Evolutionary conservation across 2,888 invertebrate species (phyloP), one percentile per base, ranked within the genome.

Genomic region (Drosophila affinis): DNA sequence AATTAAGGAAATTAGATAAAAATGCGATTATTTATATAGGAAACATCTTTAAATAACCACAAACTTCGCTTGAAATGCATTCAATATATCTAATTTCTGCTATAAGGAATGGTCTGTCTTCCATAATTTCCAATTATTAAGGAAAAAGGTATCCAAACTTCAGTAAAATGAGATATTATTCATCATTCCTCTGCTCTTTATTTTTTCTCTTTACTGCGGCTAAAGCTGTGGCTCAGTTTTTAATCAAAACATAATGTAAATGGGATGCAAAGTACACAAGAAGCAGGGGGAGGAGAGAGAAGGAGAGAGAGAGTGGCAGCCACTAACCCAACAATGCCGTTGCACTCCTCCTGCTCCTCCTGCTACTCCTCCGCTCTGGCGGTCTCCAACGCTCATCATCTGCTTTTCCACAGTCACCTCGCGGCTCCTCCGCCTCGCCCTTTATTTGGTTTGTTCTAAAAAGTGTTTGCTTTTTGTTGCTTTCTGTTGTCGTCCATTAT

Each of bases 201-300:
- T 54, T 60, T 71, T 51, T 24, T 60, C 57, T 62, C 77, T 64
- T 64, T 70, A 57, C 56, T 70, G 69, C 48, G 57, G 72, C 52
- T 56, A 52, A 71, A 54, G 55, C 59, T 82, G 79, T 53, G 83
- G 77, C 68, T 83, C 53, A 68, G 57, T 81, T 74, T 87, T 85
- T 85, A 82, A 86, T 86, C 81, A 87, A 82, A 85, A 82, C 85
- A 81, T 82, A 87, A 77, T 81, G 78, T 64, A 71, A 74, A 72
- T 74, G 74, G 65, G 67, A 65, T 65, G 56, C 64, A 62, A 68
- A 65, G 53, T 64, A 55, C 55, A 75, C 64, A 61, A 67, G 54
- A 29, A 46, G 49, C 12, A 24, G 24, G 10, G 17, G 57, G 21
- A 3, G 21, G 21, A 21, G 21, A 21, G 46, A 34, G 34, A 32